These are phyloP conservation scores for Atopsyche davidsoni DNA, from an alignment of 1,140 invertebrate species.

Conservation along the genomic window DNA sequence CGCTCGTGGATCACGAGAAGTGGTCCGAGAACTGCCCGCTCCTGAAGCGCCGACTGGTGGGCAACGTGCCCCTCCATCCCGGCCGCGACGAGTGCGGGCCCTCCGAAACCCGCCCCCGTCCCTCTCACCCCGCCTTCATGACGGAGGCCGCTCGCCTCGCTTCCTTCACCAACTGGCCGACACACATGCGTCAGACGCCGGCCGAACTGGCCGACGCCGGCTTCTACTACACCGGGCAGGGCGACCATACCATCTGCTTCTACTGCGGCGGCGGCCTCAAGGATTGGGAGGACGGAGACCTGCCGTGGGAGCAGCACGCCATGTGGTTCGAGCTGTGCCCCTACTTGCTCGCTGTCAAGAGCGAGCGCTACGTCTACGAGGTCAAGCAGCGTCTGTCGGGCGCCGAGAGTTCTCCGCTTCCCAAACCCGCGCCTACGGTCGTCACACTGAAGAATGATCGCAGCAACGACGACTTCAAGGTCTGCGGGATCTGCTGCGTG, in stretches of 20 bases:
- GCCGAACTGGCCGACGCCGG: conserved; percentile 76
- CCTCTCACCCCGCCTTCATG: conserved; percentile 52
- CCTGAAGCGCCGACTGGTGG: conserved; percentile 53
- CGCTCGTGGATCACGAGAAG: conserved; percentile 70
- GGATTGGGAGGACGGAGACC: conserved; percentile 79
- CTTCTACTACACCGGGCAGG: conserved; percentile 82
- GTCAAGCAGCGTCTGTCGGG: no score
- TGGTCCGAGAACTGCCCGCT: conserved; percentile 76
- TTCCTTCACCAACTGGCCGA: conserved; percentile 71
- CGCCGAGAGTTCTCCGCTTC: no score
- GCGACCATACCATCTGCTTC: conserved; percentile 80
- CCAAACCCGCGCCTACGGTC: no score
- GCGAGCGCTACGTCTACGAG: conserved; percentile 58
- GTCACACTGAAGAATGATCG: no score
- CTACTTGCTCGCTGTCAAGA: conserved; percentile 69
- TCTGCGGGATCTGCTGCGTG: conserved; percentile 62
- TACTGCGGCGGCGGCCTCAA: conserved; percentile 81
- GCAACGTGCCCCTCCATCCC: conserved; percentile 56
- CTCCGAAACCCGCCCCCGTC: conserved; percentile 33
- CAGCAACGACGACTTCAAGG: conserved; percentile 39
- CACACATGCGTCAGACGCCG: conserved; percentile 66
- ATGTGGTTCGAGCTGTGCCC: conserved; percentile 75
- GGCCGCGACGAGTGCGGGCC: conserved; percentile 57
- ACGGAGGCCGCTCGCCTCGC: conserved; percentile 59
- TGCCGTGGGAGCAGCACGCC: conserved; percentile 85